phyloP scores from a whole-genome alignment of 2,888 invertebrate genomes.

The Leptinotarsa tumamoca region DNA sequence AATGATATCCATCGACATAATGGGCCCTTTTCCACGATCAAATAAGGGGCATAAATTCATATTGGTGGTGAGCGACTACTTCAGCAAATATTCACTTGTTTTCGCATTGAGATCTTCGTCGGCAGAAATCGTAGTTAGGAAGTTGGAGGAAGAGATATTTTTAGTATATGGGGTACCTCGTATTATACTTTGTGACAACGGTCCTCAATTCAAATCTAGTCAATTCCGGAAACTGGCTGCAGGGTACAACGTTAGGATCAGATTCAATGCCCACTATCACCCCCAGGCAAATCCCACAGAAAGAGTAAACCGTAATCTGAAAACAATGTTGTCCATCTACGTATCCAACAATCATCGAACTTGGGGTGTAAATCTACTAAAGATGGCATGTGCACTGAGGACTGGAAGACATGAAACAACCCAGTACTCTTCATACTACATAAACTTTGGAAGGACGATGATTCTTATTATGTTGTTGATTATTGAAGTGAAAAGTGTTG shows the following conservation, averaged over 20 bases:
- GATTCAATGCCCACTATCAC: slow-evolving; percentile 34
- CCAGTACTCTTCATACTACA: no score
- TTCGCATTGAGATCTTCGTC: slow-evolving; percentile 33
- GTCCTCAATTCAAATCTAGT: slow-evolving; percentile 33
- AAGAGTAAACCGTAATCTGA: slow-evolving; percentile 28
- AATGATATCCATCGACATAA: no score
- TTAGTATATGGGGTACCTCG: background rate
- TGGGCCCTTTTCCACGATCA: slow-evolving; percentile 19
- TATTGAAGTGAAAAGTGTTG: no score
- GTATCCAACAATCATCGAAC: slow-evolving; percentile 34
- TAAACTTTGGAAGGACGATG: slow-evolving; percentile 29
- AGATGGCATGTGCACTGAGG: slow-evolving; percentile 27
- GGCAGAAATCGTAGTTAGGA: slow-evolving; percentile 20
- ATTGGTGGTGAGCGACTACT: slow-evolving; percentile 24
- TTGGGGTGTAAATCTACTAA: slow-evolving; percentile 32
- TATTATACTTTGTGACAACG: slow-evolving; percentile 37
- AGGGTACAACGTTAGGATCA: slow-evolving; percentile 17
- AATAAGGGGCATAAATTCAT: slow-evolving; percentile 27
- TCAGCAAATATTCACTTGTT: slow-evolving; percentile 34
- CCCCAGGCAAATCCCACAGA: slow-evolving; percentile 4
- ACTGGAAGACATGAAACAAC: slow-evolving; percentile 20
- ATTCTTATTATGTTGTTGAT: no score
- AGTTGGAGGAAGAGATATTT: slow-evolving; percentile 35
- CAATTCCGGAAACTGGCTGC: slow-evolving; percentile 25
- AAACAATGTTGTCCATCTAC: slow-evolving; percentile 23